Base-by-base conservation (phyloP, 2,113 vertebrate genomes). In the Actinemys pallida region DNA sequence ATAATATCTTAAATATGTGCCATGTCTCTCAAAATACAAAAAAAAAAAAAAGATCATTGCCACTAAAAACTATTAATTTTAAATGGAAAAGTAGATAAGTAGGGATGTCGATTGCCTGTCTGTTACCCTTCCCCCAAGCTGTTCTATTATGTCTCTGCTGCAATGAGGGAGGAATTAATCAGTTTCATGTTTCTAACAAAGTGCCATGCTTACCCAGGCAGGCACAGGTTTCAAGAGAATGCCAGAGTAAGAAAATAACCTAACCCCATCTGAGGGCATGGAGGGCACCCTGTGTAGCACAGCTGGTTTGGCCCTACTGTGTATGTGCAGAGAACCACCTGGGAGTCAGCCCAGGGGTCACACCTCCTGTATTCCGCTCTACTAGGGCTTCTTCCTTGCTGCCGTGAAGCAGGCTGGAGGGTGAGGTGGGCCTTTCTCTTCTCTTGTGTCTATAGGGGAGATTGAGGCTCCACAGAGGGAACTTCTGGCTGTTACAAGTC, bases 1-100 rank as follows among this genome's bases (percentile, higher is more conserved):
- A 56, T 49, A 86, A 65, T 35, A 65, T 65, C 14, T 35, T 65
- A 69, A 91, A 47, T 84, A 81, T 1, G 20, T 10, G 1, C 5
- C 72, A 8, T 59, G 53, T 56, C 35, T 88, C 31, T 92, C 7
- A 2, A 94, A 94, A 50, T 49, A 79, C 20, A 87, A 92, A 88
- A 39, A 59, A 13, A 14, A 56, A 56, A 57, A 62, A 59, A 13
- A 13, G 13, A 65, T 20, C 35, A 69, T 69, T 20, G 35, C 35
- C 9, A 39, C 65, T 69, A 69, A 69, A 69, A 69, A 35, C 65
- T 39, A 69, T 69, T 69, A 20, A 10, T 20, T 39, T 39, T 20
- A 22, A 35, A 20, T 6, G 27, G 31, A 50, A 69, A 84, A 93
- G 25, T 27, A 53, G 42, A 47, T 81, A 65, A 88, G 27, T 81